These are phyloP conservation scores for Crypturellus undulatus DNA, from an alignment of 2,113 vertebrate species.

Conservation along the genomic window DNA sequence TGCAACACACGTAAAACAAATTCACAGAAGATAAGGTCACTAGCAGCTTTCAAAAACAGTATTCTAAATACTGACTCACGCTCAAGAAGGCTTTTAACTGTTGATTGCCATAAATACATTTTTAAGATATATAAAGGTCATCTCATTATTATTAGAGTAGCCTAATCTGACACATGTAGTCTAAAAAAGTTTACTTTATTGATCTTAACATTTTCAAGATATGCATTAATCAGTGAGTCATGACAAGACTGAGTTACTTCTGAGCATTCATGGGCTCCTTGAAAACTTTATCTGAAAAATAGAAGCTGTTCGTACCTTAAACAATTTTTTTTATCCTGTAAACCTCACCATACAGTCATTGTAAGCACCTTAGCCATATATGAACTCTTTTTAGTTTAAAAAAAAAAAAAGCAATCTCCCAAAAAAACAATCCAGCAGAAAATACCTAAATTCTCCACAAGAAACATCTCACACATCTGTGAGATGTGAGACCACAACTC, in stretches of 20 bases:
- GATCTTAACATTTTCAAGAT: background rate
- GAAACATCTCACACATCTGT: too few relatives aligned
- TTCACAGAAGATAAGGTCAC: background rate
- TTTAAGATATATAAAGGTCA: slow-evolving; percentile 16
- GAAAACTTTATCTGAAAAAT: slow-evolving; percentile 3
- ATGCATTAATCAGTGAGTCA: background rate
- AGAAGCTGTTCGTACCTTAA: background rate
- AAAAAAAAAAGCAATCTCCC: background rate
- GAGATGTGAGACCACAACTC: accelerated
- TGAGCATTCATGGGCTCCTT: background rate
- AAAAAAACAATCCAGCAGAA: background rate
- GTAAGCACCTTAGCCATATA: background rate
- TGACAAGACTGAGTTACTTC: background rate
- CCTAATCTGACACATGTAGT: background rate
- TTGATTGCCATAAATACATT: background rate
- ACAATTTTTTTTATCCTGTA: background rate
- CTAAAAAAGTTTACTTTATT: background rate
- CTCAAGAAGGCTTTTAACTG: background rate
- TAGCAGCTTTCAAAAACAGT: background rate
- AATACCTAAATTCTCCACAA: background rate
- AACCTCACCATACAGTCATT: background rate
- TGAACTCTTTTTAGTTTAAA: background rate
- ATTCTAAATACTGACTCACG: background rate
- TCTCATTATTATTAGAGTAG: background rate
- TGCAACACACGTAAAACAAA: background rate